Evolutionary conservation across 2,888 invertebrate genomes (phyloP).

Genomic region (Helleia helle): DNA sequence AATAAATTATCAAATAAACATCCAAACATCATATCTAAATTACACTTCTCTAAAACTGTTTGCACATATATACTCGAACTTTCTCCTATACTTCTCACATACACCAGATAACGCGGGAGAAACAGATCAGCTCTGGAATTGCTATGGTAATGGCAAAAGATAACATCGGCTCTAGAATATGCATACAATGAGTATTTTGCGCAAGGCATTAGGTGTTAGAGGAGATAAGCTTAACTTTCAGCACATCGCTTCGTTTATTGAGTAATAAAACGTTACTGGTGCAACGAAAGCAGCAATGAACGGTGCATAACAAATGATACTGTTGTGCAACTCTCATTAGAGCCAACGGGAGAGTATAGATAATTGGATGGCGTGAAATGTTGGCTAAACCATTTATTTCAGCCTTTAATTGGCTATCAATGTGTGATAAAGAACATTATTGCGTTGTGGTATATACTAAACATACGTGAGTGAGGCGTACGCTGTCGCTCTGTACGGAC

Average conservation of each 20-base stretch:
- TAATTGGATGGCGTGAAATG: conserved; percentile 19
- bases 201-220: conserved; percentile 11
- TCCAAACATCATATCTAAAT: conserved; percentile 6
- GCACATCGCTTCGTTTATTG: conserved; percentile 13
- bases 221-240: conserved; percentile 12
- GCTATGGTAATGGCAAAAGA: conserved; percentile 16
- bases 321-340: conserved; percentile 10
- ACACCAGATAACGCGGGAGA: conserved; percentile 12
- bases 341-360: conserved; percentile 9
- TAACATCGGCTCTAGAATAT: conserved; percentile 16
- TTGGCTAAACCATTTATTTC: conserved; percentile 12
- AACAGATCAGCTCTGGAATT: conserved; percentile 12
- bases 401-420: conserved; percentile 12
- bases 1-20: not conserved
- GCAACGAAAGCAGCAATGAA: conserved; percentile 13
- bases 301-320: conserved; percentile 5
- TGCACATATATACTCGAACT: conserved; percentile 11
- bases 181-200: conserved; percentile 16
- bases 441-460: not conserved
- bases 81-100: conserved; percentile 5
- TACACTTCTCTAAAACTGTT: conserved; percentile 10
- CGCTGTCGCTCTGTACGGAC: too few species aligned
- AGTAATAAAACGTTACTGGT: conserved; percentile 10
- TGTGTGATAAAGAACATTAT: conserved; percentile 6
- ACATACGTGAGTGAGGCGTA: too few species aligned